These are phyloP conservation scores for Anorthoa munda DNA, from an alignment of 2,888 invertebrate species.

Conservation along the genomic window DNA sequence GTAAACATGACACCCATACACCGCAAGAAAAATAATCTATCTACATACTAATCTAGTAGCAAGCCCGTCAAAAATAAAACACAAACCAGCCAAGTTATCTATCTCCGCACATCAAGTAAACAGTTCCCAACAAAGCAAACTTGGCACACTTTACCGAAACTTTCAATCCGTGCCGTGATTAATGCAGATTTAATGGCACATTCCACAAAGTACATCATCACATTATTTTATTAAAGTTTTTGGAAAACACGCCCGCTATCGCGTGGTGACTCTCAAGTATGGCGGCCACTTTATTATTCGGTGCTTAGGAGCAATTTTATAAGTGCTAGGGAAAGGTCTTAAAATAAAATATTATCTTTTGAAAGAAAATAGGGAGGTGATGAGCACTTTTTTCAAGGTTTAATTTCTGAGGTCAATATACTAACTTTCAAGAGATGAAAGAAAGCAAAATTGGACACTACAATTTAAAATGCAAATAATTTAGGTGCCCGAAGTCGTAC, in stretches of 20 bases:
- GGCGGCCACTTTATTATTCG: slow-evolving; percentile 13
- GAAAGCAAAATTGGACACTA: neutral
- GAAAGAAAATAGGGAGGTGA: slow-evolving; percentile 12
- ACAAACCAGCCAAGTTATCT: slow-evolving; percentile 23
- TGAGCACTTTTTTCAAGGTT: neutral
- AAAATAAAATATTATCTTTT: slow-evolving; percentile 21
- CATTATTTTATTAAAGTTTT: slow-evolving; percentile 69
- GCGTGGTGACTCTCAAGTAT: slow-evolving; percentile 53
- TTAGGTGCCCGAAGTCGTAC: too few relatives aligned
- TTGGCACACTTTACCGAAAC: slow-evolving; percentile 66
- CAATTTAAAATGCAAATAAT: too few relatives aligned
- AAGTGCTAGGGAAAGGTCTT: slow-evolving; percentile 41
- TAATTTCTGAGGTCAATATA: neutral
- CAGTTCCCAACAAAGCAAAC: slow-evolving; percentile 53
- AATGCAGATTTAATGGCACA: slow-evolving; percentile 75
- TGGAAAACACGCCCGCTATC: slow-evolving; percentile 51
- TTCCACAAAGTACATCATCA: slow-evolving; percentile 65
- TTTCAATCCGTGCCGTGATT: slow-evolving; percentile 71
- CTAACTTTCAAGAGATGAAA: neutral
- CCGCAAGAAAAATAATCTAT: neutral
- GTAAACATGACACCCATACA: neutral
- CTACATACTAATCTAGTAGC: neutral
- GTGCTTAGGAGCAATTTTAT: slow-evolving; percentile 31
- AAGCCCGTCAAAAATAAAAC: slow-evolving; percentile 19
- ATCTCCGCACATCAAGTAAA: slow-evolving; percentile 46